Conservation (phyloP, 2,888 invertebrate species). For the Drosophila meridiana region DNA sequence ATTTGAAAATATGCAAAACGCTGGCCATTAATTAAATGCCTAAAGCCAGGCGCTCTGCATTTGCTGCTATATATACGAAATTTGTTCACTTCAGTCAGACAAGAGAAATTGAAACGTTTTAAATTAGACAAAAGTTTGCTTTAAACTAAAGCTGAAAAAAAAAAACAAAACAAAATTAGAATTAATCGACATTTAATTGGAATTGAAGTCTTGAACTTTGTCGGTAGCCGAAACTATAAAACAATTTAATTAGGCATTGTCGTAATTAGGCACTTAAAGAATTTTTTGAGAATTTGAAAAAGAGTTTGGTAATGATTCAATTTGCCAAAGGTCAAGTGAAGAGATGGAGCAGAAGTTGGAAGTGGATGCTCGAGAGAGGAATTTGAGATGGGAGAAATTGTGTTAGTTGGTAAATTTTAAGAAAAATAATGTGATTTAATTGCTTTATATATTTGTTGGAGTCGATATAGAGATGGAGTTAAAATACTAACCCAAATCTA, state of each 20-base stretch:
- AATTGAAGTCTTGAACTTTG: conserved; percentile 12
- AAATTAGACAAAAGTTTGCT: conserved; percentile 21
- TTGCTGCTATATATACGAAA: conserved; percentile 17
- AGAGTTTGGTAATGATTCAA: not conserved
- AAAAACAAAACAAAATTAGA: not conserved
- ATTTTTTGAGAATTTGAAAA: not conserved
- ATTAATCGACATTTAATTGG: conserved; percentile 17
- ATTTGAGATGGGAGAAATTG: not conserved
- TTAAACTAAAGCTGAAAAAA: not conserved
- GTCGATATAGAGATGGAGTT: no score
- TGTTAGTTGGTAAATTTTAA: no score
- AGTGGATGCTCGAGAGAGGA: not conserved
- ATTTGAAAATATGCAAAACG: conserved; percentile 65
- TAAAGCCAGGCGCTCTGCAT: conserved; percentile 40
- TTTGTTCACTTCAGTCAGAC: conserved; percentile 18
- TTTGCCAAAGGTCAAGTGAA: not conserved
- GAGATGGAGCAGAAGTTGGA: not conserved
- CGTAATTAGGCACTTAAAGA: not conserved
- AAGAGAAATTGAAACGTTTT: conserved; percentile 44
- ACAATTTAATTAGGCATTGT: conserved; percentile 13
- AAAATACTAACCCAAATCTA: no score
- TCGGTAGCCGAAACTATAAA: not conserved
- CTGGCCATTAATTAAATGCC: conserved; percentile 65
- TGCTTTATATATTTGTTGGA: no score
- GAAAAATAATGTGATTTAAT: no score